These are phyloP conservation scores for Lydus trimaculatus DNA, from an alignment of 2,888 invertebrate genomes.

Conservation along the genomic window DNA sequence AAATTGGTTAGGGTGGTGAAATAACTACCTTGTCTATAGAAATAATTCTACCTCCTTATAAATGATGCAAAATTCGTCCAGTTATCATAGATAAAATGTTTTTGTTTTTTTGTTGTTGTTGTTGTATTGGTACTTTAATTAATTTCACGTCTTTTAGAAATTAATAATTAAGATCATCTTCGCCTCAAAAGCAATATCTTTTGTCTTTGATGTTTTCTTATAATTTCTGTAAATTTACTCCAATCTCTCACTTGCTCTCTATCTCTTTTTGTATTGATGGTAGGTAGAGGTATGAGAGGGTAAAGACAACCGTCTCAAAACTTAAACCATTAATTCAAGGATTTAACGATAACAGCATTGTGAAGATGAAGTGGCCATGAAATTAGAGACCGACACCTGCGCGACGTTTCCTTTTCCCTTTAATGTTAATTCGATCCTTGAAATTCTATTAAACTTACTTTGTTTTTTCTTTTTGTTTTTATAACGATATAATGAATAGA, in stretches of 20 bases:
- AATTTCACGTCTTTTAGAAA: not conserved
- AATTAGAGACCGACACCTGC: constrained; percentile 10
- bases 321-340: constrained; percentile 2
- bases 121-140: not conserved
- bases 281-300: not conserved
- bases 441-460: not conserved
- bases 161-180: not conserved
- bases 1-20: not conserved
- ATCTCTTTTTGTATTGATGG: not conserved
- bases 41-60: no score
- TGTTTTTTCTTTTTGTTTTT: not conserved
- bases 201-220: not conserved
- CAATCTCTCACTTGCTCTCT: no score
- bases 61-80: not conserved
- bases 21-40: not conserved
- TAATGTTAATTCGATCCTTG: not conserved
- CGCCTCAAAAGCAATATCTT: not conserved
- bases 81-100: not conserved
- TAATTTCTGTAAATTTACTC: not conserved
- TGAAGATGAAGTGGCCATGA: constrained; percentile 10
- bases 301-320: not conserved
- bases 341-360: constrained; percentile 11
- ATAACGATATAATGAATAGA: not conserved
- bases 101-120: no score
- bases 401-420: not conserved